Evolutionary conservation across 1,140 invertebrate genomes (phyloP), one percentile per base, ranked within the genome.

Genomic region (Eriosoma lanigerum): DNA sequence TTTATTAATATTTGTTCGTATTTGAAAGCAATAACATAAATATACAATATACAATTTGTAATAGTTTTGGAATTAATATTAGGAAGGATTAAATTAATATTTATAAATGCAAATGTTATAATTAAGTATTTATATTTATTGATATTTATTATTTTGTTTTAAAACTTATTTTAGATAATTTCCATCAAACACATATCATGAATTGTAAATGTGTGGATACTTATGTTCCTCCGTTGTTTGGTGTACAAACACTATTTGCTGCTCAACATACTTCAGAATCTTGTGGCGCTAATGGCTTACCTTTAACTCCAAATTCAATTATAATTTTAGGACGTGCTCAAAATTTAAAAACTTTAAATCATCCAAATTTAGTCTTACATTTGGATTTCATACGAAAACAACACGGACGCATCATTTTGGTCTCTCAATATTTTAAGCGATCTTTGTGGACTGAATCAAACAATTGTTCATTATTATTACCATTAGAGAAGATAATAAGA

Each of bases 221-320:
- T 60, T 17, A 38, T 60, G 56, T 78, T 60, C 32, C 75, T 60
- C 54, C 75, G 26, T 78, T 81, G 38, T 91, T 97, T 85, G 94
- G 93, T 44, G 93, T 93, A 29, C 91, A 92, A 83, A 97, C 95
- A 64, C 96, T 95, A 86, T 96, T 96, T 87, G 95, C 96, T 0
- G 92, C 92, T 84, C 91, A 91, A 84, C 94, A 97, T 86, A 92
- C 94, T 54, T 92, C 92, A 81, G 96, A 98, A 87, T 91, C 92
- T 78, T 98, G 96, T 87, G 96, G 96, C 12, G 95, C 93, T 80
- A 98, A 98, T 88, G 96, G 97, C 19, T 87, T 98, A 48, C 97
- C 96, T 0, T 87, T 98, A 15, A 98, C 96, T 3, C 96, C 96
- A 24, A 98, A 98, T 87, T 98, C 96, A 1, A 96, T 98, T 78